These are phyloP conservation scores for Scaptomyza flava DNA, from an alignment of 2,888 invertebrate species.

Conservation along the genomic window DNA sequence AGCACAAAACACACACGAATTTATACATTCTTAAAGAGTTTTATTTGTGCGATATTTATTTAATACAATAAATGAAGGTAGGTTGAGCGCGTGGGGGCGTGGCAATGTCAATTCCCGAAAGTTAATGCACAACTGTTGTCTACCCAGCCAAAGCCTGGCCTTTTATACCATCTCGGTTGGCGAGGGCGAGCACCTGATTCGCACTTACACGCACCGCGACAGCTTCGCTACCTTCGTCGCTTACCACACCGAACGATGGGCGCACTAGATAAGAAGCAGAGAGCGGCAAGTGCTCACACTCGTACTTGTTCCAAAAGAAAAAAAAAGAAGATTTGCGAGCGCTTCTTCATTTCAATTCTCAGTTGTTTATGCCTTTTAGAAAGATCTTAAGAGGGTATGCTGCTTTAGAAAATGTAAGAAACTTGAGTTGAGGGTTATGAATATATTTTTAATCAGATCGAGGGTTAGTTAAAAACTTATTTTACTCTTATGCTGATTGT, in stretches of 20 bases:
- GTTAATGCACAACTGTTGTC: constrained; percentile 67
- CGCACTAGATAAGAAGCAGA: constrained; percentile 79
- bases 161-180: constrained; percentile 66
- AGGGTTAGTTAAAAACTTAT: too few relatives aligned
- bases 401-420: too few relatives aligned
- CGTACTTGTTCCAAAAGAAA: constrained; percentile 26
- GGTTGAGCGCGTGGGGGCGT: constrained; percentile 25
- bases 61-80: constrained; percentile 4
- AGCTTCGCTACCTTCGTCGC: constrained; percentile 28
- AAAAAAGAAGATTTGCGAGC: constrained; percentile 57
- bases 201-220: constrained; percentile 43
- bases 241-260: constrained; percentile 70
- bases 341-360: constrained; percentile 50
- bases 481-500: too few relatives aligned
- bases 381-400: too few relatives aligned
- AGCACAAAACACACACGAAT: constrained; percentile 65
- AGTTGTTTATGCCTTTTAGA: constrained; percentile 9
- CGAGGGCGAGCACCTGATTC: constrained; percentile 59
- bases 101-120: constrained; percentile 57
- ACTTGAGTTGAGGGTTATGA: too few relatives aligned
- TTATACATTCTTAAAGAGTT: constrained; percentile 70
- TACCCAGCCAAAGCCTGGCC: constrained; percentile 38
- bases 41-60: constrained; percentile 21
- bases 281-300: constrained; percentile 64
- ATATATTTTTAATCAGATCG: too few relatives aligned